These are phyloP conservation scores for Rhabdomys pumilio DNA, from an alignment of 2,797 vertebrate genomes.

Conservation along the genomic window DNA sequence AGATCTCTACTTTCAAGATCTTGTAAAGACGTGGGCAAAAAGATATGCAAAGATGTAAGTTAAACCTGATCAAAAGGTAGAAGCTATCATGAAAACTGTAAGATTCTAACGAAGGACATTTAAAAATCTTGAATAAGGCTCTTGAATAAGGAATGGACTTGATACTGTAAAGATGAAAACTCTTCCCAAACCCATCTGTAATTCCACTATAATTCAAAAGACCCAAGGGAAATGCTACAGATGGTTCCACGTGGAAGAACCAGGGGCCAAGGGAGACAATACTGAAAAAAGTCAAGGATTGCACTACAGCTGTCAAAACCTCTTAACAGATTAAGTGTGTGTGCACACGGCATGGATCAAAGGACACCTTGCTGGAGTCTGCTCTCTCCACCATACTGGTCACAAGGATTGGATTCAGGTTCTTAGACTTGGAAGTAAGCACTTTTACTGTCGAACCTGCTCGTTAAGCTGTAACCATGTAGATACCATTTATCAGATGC, in stretches of 20 bases:
- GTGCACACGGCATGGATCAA: neutral
- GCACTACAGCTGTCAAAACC: neutral
- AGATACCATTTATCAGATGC: neutral
- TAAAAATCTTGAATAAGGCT: neutral
- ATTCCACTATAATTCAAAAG: neutral
- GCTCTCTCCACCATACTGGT: neutral
- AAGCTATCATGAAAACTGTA: neutral
- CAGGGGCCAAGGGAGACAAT: neutral
- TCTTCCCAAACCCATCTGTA: neutral
- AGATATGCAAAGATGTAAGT: slow-evolving; percentile 2
- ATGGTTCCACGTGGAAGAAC: neutral
- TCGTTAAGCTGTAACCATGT: neutral
- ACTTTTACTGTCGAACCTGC: neutral
- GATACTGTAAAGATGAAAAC: neutral
- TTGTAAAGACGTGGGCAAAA: neutral
- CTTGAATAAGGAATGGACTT: neutral
- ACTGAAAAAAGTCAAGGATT: neutral
- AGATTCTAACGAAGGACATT: neutral
- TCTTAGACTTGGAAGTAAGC: neutral
- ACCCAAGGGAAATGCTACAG: slow-evolving; percentile 1
- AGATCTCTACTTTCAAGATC: neutral
- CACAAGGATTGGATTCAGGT: neutral
- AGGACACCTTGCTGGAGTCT: neutral
- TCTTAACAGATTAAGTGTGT: neutral
- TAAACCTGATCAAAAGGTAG: slow-evolving; percentile 1